Percentiles rank a stretch among this genome's conserved stretches.
Evolutionary conservation across 2,113 vertebrate genomes (phyloP).

Genomic region (Ploceus nigricollis): DNA sequence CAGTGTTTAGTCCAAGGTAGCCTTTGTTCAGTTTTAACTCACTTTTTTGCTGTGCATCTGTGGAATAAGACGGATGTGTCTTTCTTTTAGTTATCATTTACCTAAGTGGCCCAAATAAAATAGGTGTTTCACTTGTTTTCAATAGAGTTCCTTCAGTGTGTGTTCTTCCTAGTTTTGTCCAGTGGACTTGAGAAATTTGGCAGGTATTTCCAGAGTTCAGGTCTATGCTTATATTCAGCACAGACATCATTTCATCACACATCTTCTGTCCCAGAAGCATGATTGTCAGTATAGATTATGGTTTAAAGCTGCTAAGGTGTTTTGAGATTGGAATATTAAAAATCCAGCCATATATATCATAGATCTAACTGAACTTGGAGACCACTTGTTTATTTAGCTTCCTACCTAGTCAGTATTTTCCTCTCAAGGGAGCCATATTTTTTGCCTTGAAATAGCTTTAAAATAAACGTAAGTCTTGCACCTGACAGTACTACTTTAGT

Average conservation of each 20-base stretch:
- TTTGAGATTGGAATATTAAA: background rate
- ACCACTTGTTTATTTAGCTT: background rate
- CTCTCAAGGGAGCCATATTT: background rate
- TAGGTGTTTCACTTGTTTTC: background rate
- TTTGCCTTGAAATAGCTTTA: conserved; percentile 5
- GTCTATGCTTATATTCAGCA: background rate
- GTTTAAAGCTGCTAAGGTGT: conserved; percentile 8
- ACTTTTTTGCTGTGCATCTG: background rate
- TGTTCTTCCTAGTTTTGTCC: background rate
- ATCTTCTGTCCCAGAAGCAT: background rate
- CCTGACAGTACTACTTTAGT: background rate
- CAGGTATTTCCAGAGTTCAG: background rate
- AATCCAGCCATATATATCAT: background rate
- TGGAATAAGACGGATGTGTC: background rate
- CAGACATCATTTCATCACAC: background rate
- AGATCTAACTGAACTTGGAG: background rate
- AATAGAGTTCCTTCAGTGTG: background rate
- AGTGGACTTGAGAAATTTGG: background rate
- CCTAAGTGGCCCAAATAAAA: background rate
- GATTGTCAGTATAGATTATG: background rate
- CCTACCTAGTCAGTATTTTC: background rate
- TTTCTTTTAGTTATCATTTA: background rate
- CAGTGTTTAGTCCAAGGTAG: background rate
- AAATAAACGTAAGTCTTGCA: background rate
- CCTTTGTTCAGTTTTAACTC: background rate